Percentiles rank a stretch among this genome's conserved stretches.
phyloP scores from a whole-genome alignment of 1,140 invertebrate genomes.

The Hycleus phaleratus region DNA sequence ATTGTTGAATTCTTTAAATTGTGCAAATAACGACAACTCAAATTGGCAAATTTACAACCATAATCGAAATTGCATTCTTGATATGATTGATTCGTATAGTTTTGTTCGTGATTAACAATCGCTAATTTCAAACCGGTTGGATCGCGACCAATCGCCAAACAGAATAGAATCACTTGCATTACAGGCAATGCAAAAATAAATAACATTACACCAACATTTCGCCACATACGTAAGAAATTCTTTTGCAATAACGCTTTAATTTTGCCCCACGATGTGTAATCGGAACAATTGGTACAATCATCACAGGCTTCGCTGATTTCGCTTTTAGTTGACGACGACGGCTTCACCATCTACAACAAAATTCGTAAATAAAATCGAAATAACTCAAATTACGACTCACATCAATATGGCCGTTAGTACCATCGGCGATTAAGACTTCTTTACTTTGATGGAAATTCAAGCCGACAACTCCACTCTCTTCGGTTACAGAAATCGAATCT shows the following conservation, averaged over 20 bases:
- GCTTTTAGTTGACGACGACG: conserved; percentile 22
- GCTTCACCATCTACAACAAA: conserved; percentile 20
- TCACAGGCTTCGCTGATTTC: conserved; percentile 29
- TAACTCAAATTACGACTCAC: conserved; percentile 21
- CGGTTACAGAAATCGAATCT: conserved; percentile 71
- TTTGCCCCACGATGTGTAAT: conserved; percentile 43
- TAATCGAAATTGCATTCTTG: conserved; percentile 45
- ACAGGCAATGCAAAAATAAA: conserved; percentile 89
- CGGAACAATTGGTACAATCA: conserved; percentile 34
- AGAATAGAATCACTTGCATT: conserved; percentile 90
- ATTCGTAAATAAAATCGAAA: conserved; percentile 1
- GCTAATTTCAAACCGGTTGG: conserved; percentile 75
- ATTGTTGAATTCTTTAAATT: conserved; percentile 59
- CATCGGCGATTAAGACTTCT: conserved; percentile 72
- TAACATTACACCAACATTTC: conserved; percentile 81
- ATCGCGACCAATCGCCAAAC: conserved; percentile 86
- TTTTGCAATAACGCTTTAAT: conserved; percentile 75
- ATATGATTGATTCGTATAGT: conserved; percentile 46
- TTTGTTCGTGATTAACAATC: conserved; percentile 77
- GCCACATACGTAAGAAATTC: conserved; percentile 83
- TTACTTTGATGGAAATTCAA: conserved; percentile 85
- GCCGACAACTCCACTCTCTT: conserved; percentile 76
- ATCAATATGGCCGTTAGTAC: conserved; percentile 53
- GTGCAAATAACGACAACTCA: conserved; percentile 72
- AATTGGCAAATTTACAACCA: conserved; percentile 55